phyloP scores from a whole-genome alignment of 2,888 invertebrate species.

The Cataglyphis albicans region DNA sequence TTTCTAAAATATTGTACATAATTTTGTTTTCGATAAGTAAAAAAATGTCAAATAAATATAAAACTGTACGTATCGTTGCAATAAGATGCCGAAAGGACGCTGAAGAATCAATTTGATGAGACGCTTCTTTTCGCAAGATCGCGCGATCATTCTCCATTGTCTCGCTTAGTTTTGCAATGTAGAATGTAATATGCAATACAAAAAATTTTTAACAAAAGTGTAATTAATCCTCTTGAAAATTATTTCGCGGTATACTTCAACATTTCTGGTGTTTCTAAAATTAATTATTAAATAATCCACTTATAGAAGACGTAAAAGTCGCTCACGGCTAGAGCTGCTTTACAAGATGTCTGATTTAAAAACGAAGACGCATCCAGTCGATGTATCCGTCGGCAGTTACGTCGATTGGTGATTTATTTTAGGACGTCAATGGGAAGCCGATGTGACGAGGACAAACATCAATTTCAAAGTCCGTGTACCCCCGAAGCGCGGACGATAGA shows the following conservation, averaged over 20 bases:
- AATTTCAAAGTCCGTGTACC: constrained; percentile 67
- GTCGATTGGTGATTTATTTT: constrained; percentile 66
- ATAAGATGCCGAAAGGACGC: background rate
- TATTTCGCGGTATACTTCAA: background rate
- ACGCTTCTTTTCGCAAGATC: background rate
- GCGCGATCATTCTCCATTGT: background rate
- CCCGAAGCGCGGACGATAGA: constrained; percentile 61
- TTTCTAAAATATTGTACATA: background rate
- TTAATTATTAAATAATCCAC: background rate
- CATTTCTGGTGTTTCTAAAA: background rate
- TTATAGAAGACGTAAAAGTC: constrained; percentile 20
- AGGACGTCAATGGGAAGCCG: constrained; percentile 65
- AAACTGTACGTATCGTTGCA: background rate
- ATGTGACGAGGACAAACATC: constrained; percentile 61
- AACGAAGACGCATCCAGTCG: constrained; percentile 45
- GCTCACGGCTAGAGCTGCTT: constrained; percentile 31
- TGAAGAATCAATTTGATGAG: background rate
- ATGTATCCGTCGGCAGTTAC: constrained; percentile 60
- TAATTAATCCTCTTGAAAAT: background rate
- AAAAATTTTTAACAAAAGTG: background rate
- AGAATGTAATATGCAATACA: background rate
- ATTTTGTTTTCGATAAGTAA: background rate
- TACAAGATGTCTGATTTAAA: constrained; percentile 40
- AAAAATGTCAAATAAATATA: background rate
- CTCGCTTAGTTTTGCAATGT: background rate